A percentile compares a stretch with the other conserved stretches of the same genome.
These are phyloP conservation scores for Nematopogon swammerdamellus DNA, from an alignment of 2,888 invertebrate species.

Conservation along the genomic window DNA sequence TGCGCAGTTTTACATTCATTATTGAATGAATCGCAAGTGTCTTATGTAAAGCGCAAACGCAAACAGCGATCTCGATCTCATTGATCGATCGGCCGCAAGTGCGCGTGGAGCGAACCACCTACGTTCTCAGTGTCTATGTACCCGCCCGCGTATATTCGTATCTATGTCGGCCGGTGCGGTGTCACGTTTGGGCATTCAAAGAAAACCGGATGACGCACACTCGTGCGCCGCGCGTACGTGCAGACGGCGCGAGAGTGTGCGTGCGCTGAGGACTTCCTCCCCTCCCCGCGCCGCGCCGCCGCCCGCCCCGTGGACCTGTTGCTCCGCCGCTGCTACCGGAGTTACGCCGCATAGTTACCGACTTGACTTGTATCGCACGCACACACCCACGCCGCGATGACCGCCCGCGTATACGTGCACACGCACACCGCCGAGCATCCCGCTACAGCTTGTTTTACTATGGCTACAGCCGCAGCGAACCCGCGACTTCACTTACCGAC, in stretches of 20 bases:
- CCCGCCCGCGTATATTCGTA: not conserved
- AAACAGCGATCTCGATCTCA: slow-evolving; percentile 43
- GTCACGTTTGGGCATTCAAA: slow-evolving; percentile 13
- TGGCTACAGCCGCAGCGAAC: too few species aligned
- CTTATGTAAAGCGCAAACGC: not conserved
- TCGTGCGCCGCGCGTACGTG: slow-evolving; percentile 7
- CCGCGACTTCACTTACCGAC: too few species aligned
- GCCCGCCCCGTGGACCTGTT: slow-evolving; percentile 48
- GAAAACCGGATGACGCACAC: slow-evolving; percentile 52
- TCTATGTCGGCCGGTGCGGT: not conserved
- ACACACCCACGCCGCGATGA: not conserved
- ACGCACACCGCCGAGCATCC: not conserved
- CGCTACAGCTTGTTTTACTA: too few species aligned
- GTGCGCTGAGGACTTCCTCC: slow-evolving; percentile 51
- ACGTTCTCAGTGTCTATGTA: not conserved
- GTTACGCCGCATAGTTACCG: slow-evolving; percentile 58
- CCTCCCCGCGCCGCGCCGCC: slow-evolving; percentile 30
- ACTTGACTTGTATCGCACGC: not conserved
- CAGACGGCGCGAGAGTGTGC: slow-evolving; percentile 27
- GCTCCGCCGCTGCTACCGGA: slow-evolving; percentile 44
- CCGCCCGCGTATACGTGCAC: not conserved
- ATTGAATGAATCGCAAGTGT: not conserved
- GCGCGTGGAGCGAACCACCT: slow-evolving; percentile 21
- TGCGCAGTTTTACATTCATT: too few species aligned
- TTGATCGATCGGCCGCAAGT: slow-evolving; percentile 44